Base-by-base conservation (phyloP, 2,888 invertebrate species). In the Dromius quadrimaculatus region DNA sequence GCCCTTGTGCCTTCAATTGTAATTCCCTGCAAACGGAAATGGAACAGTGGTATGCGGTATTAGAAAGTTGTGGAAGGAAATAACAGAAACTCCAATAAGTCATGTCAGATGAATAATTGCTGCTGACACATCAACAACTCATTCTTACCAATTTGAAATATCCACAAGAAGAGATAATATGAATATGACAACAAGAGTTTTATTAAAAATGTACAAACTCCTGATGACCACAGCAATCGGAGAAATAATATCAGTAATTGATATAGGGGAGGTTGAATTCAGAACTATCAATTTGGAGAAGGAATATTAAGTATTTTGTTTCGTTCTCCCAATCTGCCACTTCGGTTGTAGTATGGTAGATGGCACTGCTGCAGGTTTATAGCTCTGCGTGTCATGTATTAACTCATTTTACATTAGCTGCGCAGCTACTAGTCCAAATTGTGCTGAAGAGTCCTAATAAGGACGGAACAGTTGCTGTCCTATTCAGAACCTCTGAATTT, bases 71-170 rank as follows among this genome's bases (percentile, higher is more conserved):
- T 43, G 11, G 28, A 45, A 65, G 65, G 65, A 65, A 47, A 65
- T 36, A 50, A 50, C 34, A 41, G 71, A 50, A 63, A 71, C 50
- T 54, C 62, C 23, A 63, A 71, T 71, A 71, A 63, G 54, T 50
- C 50, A 54, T 71, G 71, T 69, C 69, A 61, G 22, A 69, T 69
- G 69, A 69, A 41, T 69, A 69, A 69, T 59, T 43, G 69, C 61
- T 47, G 32, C 69, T 43, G 45, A 45, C 59, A 68, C 38, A 43
- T 6, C 17, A 43, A 43, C 6, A 2, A 9, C 15, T 43, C 43
- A 9, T 19, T 15, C 15, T 9, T 11, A 41, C 11, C 6, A 6
- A 2, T 41, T 15, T 15, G 8, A 5, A 28, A 28, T 5, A 5
- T 3, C 8, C 28, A 28, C 8, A 3, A 28, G 8, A 8, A 28